Evolutionary conservation across 1,140 invertebrate genomes (phyloP), one percentile per base, ranked within the genome.

Genomic region (Drosophila kikkawai): DNA sequence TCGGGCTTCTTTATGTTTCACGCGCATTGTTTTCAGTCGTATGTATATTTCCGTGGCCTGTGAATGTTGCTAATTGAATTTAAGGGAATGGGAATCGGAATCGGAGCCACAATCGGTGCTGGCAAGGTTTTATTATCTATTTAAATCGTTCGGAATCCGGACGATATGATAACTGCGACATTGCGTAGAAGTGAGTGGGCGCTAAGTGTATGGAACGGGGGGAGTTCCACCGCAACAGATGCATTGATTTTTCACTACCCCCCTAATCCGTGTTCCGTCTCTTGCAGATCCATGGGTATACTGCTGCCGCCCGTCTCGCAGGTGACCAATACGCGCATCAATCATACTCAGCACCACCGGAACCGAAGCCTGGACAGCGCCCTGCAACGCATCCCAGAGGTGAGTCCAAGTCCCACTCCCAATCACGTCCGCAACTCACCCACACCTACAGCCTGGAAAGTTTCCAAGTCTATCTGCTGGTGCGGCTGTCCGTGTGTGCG

Each of bases 361-460:
- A 98, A 98, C 93, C 95, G 97, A 58, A 97, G 97, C 86, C 93
- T 98, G 84, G 97, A 98, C 92, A 98, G 97, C 55, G 97, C 97
- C 22, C 93, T 97, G 47, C 97, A 97, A 91, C 94, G 96, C 90
- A 97, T 97, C 75, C 97, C 97, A 22, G 97, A 97, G 94, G 96
- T 97, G 55, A 92, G 85, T 85, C 22, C 6, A 7, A 48, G 13
- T 17, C 19, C 22, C 32, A 34, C 37, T 29, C 32, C 17, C n/a
- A 58, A 37, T 59, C 71, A 34, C 63, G 39, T 41, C 56, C 19
- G 41, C 13, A 42, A 32, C 39, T 19, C 26, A 32, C 56, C 44
- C 26, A n/a, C 19, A 44, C 12, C 42, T 44, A 71, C 39, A 77
- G 79, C 59, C 67, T 71, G 77, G 58, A 77, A 73, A 84, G 81